A percentile compares a stretch with the other conserved stretches of the same genome.
phyloP scores from a whole-genome alignment of 2,888 invertebrate species.

The Branchellion lobata region DNA sequence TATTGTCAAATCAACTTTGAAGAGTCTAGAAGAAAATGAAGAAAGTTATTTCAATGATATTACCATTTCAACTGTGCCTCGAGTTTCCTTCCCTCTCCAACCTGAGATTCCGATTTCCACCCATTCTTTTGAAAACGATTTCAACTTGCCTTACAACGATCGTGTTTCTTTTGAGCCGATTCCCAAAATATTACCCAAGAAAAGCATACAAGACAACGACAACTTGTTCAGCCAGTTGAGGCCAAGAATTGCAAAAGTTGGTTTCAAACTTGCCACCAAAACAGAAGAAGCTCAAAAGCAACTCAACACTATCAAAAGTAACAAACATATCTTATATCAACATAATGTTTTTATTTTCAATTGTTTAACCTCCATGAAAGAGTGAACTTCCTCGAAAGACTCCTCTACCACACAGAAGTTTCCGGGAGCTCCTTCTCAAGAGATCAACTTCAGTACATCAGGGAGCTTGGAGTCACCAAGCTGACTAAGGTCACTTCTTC shows the following conservation, averaged over 20 bases:
- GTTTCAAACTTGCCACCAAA: neutral
- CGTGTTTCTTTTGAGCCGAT: constrained; percentile 57
- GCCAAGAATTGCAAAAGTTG: constrained; percentile 25
- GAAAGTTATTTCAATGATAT: constrained; percentile 44
- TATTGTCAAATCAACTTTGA: neutral
- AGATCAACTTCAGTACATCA: constrained; percentile 76
- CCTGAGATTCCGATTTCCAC: constrained; percentile 50
- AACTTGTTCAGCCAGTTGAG: constrained; percentile 33
- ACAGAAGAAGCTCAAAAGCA: neutral
- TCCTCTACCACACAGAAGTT: neutral
- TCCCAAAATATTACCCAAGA: constrained; percentile 55
- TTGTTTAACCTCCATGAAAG: too few relatives aligned
- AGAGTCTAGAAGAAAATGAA: constrained; percentile 32
- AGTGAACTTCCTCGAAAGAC: neutral
- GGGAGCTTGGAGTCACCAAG: constrained; percentile 81
- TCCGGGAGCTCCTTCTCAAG: constrained; percentile 59
- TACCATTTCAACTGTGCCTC: constrained; percentile 44
- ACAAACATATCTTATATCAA: neutral
- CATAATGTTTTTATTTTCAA: too few relatives aligned
- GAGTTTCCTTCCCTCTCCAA: constrained; percentile 51
- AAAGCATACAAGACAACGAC: neutral
- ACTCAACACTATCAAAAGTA: constrained; percentile 3
- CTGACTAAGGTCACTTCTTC: constrained; percentile 74
- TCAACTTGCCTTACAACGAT: constrained; percentile 37
- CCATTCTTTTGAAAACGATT: neutral